These are phyloP conservation scores for Cyclargus thomasi DNA, from an alignment of 1,140 invertebrate species.

Conservation along the genomic window DNA sequence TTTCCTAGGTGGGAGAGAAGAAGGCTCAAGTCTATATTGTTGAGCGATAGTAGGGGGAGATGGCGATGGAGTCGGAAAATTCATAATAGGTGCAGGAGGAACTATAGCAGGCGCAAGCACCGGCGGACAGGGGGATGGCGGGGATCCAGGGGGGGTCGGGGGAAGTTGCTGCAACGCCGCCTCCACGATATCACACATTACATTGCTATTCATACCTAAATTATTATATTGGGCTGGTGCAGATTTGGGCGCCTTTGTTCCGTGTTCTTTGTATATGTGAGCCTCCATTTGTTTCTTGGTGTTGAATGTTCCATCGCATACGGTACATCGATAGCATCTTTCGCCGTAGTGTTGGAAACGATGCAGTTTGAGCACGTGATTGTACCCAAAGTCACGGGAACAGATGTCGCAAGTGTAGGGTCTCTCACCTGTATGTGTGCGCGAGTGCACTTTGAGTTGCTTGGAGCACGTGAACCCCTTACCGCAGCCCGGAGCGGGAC, in stretches of 20 bases:
- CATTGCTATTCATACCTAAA: constrained; percentile 76
- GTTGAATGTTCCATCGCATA: constrained; percentile 91
- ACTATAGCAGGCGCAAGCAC: constrained; percentile 29
- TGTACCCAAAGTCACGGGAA: constrained; percentile 85
- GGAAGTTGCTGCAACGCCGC: constrained; percentile 79
- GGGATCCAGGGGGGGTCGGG: constrained; percentile 80
- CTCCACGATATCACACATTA: constrained; percentile 82
- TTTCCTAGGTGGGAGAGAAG: constrained; percentile 85
- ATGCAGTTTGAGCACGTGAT: constrained; percentile 91
- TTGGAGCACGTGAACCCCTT: constrained; percentile 94
- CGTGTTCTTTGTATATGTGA: constrained; percentile 90
- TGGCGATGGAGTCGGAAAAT: constrained; percentile 38
- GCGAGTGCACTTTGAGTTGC: constrained; percentile 89
- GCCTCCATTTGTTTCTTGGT: constrained; percentile 92
- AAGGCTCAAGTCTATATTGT: constrained; percentile 74
- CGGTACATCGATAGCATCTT: constrained; percentile 93
- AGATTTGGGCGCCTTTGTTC: constrained; percentile 77
- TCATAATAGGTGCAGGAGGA: constrained; percentile 24
- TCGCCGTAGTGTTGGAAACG: constrained; percentile 94
- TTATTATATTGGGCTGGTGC: constrained; percentile 45
- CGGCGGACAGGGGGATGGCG: constrained; percentile 64
- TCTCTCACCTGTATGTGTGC: constrained; percentile 92
- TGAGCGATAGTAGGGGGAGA: constrained; percentile 60
- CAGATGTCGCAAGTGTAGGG: constrained; percentile 80
- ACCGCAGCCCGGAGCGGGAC: constrained; percentile 84